phyloP scores from a whole-genome alignment of 2,797 vertebrate genomes.

The Buceros bicornis region DNA sequence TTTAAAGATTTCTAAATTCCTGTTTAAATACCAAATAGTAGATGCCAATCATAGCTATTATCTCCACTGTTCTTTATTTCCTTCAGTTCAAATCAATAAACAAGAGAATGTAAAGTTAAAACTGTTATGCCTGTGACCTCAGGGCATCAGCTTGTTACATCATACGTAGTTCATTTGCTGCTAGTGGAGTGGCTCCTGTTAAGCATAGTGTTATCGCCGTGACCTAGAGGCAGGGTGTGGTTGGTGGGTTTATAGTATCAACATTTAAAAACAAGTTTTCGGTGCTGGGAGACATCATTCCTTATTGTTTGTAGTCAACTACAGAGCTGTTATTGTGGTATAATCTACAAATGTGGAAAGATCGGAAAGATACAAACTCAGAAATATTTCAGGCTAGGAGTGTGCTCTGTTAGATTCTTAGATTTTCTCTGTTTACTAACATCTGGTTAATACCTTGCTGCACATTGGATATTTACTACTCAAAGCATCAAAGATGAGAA shows the following conservation, averaged over 20 bases:
- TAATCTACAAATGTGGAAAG: background rate
- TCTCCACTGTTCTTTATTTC: background rate
- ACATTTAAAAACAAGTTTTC: background rate
- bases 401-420: background rate
- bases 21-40: background rate
- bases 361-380: background rate
- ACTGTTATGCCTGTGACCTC: background rate
- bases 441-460: background rate
- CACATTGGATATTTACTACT: background rate
- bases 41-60: background rate
- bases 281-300: background rate
- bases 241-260: background rate
- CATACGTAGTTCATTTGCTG: background rate
- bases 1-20: background rate
- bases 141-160: background rate
- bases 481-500: background rate
- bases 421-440: background rate
- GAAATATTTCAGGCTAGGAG: background rate
- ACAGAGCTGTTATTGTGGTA: background rate
- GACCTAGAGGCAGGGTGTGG: background rate
- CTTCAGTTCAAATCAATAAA: constrained; percentile 37
- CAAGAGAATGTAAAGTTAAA: background rate
- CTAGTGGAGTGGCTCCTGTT: background rate
- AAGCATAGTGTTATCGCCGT: background rate
- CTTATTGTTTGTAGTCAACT: background rate